These are phyloP conservation scores for Epinephelus coioides DNA, from an alignment of 2,797 vertebrate genomes.

Conservation along the genomic window DNA sequence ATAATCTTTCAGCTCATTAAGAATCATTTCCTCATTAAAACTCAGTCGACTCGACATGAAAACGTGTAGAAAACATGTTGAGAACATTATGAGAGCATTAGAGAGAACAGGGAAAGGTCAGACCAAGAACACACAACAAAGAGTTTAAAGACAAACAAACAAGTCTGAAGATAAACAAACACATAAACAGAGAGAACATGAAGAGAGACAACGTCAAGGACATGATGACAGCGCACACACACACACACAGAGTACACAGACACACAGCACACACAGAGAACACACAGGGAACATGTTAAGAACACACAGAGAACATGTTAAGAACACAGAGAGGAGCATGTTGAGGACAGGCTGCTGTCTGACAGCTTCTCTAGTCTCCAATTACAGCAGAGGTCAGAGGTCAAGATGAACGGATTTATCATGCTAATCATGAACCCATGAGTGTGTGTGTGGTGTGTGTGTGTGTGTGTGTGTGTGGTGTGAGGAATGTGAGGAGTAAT, in stretches of 20 bases:
- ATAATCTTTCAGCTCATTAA: not conserved
- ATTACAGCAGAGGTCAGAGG: constrained; percentile 50
- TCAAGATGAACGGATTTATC: constrained; percentile 3
- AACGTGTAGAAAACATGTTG: not conserved
- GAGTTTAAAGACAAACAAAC: not conserved
- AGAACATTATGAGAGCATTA: not conserved
- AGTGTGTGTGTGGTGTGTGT: constrained; percentile 16
- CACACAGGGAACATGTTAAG: not conserved
- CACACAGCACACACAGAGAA: too few species aligned
- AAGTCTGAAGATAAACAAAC: not conserved
- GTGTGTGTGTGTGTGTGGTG: not conserved
- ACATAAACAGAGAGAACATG: not conserved
- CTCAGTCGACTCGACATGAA: not conserved
- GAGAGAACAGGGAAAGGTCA: not conserved
- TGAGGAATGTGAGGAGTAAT: not conserved
- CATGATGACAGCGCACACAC: not conserved
- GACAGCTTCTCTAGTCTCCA: constrained; percentile 38
- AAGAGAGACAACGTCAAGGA: not conserved
- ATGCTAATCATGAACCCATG: constrained; percentile 18
- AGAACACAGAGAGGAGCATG: not conserved
- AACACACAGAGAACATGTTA: not conserved
- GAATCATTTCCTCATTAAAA: not conserved
- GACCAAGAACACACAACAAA: not conserved
- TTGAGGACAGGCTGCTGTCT: not conserved
- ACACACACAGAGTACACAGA: too few species aligned